phyloP scores from a whole-genome alignment of 2,797 vertebrate species.

The Prionace glauca region DNA sequence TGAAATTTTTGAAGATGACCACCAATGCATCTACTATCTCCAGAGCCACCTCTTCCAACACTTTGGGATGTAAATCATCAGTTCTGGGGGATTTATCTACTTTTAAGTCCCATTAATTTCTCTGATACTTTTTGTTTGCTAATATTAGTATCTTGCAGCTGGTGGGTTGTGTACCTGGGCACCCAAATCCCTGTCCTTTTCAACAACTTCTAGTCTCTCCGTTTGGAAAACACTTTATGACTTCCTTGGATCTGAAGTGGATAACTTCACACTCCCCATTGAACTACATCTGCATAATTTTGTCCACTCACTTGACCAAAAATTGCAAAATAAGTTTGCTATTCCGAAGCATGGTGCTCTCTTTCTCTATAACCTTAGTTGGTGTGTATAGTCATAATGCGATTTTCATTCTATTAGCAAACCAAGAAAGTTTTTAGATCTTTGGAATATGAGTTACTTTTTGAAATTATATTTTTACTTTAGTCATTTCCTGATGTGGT shows the following conservation, averaged over 20 bases:
- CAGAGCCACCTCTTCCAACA: too few relatives aligned
- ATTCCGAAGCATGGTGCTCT: neutral
- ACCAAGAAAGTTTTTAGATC: conserved; percentile 49
- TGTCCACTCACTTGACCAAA: neutral
- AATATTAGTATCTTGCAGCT: too few relatives aligned
- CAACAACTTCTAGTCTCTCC: neutral
- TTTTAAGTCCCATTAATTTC: too few relatives aligned
- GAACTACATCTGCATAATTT: neutral
- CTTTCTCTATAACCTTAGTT: neutral
- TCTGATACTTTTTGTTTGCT: too few relatives aligned
- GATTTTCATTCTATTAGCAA: conserved; percentile 46
- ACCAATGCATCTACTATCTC: too few relatives aligned
- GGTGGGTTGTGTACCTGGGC: neutral
- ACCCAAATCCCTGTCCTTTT: neutral
- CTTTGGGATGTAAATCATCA: too few relatives aligned
- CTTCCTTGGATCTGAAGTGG: neutral
- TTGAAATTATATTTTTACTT: too few relatives aligned
- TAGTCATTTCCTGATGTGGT: conserved; percentile 47
- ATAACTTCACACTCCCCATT: neutral
- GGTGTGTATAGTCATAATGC: neutral
- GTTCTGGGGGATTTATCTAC: too few relatives aligned
- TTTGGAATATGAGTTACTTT: conserved; percentile 43
- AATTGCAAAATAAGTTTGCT: neutral
- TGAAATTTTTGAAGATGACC: too few relatives aligned
- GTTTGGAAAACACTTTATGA: neutral